Base-by-base conservation (phyloP, 1,140 invertebrate species). In the Sycophila sp. region DNA sequence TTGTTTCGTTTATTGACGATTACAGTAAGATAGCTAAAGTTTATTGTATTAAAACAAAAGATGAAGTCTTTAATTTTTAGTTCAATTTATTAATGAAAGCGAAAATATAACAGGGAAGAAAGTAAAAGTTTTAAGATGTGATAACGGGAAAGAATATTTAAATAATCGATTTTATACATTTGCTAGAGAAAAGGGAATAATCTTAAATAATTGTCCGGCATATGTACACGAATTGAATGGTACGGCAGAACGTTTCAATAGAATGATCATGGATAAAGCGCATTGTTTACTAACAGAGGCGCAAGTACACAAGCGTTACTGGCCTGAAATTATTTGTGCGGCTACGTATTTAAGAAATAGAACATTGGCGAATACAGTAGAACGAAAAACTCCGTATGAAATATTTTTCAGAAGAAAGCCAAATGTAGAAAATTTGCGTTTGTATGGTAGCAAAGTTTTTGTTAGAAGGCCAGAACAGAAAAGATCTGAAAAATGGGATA, bases 311-410 rank as follows among this genome's bases (percentile, higher is more conserved):
- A 69, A 65, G 69, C 69, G 32, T 17, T 75, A 65, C 69, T 75
- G 75, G 75, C 72, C 73, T 10, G 75, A 80, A 73, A 59, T 71
- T 56, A 65, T 81, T 17, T 19, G 26, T 30, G 38, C 65, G 6
- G 38, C 65, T 4, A 38, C 26, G 11, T 67, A 67, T 26, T 45
- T 67, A 45, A 67, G 30, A 58, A 56, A 67, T 58, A 38, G 53
- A 45, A 58, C 45, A n/a, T 36, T 78, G 49, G 60, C 56, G 4
- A 76, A 74, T 60, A 72, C 68, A 30, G 22, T 69, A 15, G 72
- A 78, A 65, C 72, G 2, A 53, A 75, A 74, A 63, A 77, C 78
- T n/a, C 75, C 75, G 11, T 77, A 72, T 68, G 77, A 79, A 70
- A 75, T 78, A 71, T 69, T 78, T 17, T 60, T 74, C 49, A 58